These are phyloP conservation scores for Blennius ocellaris DNA, from an alignment of 2,113 vertebrate species.

Conservation along the genomic window DNA sequence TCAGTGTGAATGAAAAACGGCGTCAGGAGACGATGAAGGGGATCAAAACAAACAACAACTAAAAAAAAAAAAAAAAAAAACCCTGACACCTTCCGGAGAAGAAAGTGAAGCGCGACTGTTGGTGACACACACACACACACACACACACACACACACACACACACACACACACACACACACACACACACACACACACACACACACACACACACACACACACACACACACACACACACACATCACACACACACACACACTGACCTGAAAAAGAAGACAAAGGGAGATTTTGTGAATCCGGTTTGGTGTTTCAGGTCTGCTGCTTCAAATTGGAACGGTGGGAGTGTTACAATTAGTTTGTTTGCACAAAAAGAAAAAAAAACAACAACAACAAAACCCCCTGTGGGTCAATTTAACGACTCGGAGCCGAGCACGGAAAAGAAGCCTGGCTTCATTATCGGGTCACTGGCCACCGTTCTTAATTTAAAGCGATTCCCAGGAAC, in stretches of 20 bases:
- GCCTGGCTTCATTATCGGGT: slow-evolving; percentile 38
- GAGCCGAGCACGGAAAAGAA: slow-evolving; percentile 28
- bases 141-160: slow-evolving; percentile 31
- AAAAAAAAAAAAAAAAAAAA: too few species aligned
- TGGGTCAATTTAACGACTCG: slow-evolving; percentile 38
- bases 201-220: slow-evolving; percentile 21
- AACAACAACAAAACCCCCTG: slow-evolving; percentile 22
- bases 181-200: slow-evolving; percentile 30
- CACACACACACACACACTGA: slow-evolving; percentile 1
- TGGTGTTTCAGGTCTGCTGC: slow-evolving; percentile 60
- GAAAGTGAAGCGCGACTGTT: background rate
- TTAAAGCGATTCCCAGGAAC: slow-evolving; percentile 12
- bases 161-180: slow-evolving; percentile 21
- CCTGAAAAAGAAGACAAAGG: slow-evolving; percentile 9
- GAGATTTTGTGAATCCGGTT: slow-evolving; percentile 40
- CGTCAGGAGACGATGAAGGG: background rate
- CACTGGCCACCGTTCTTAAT: slow-evolving; percentile 23
- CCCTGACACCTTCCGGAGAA: background rate
- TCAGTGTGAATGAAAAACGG: slow-evolving; percentile 2
- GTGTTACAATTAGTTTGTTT: slow-evolving; percentile 48
- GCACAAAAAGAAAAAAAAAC: background rate
- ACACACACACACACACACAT: background rate
- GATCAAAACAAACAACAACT: too few species aligned
- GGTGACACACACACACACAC: slow-evolving; percentile 17
- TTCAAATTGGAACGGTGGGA: slow-evolving; percentile 60